phyloP scores from a whole-genome alignment of 2,113 vertebrate genomes.

The Saccopteryx bilineata region DNA sequence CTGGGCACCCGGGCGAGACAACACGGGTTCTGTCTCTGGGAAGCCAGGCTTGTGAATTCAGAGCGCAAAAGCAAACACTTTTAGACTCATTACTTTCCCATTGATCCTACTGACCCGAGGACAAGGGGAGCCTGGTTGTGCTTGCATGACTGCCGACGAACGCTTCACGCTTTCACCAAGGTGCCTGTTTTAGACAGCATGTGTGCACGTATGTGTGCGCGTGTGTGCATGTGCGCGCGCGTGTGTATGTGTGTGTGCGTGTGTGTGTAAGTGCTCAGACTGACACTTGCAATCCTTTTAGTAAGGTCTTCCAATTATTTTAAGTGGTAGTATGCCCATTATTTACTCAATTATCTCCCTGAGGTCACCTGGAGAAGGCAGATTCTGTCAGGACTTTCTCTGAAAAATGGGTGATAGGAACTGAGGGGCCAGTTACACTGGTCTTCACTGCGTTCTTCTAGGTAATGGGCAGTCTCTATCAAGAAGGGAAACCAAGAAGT shows the following conservation, averaged over 20 bases:
- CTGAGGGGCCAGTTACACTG: neutral
- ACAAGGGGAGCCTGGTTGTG: neutral
- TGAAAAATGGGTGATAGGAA: neutral
- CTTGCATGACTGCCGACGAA: neutral
- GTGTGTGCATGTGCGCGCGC: no score
- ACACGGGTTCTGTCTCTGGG: neutral
- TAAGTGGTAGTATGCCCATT: neutral
- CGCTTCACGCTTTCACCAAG: neutral
- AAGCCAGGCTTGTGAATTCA: neutral
- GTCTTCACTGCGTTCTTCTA: neutral
- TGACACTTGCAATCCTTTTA: neutral
- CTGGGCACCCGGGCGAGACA: neutral
- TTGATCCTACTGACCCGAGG: neutral
- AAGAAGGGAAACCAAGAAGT: neutral
- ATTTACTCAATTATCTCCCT: neutral
- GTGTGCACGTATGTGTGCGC: no score
- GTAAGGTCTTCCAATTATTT: neutral
- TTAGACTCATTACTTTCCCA: neutral
- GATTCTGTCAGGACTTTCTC: neutral
- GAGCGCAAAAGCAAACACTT: neutral
- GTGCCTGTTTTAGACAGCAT: neutral
- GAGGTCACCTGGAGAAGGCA: neutral
- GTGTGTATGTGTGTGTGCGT: no score
- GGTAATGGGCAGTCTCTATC: neutral
- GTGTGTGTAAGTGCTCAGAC: no score